phyloP scores from a whole-genome alignment of 2,797 vertebrate species.

The Novumbra hubbsi region DNA sequence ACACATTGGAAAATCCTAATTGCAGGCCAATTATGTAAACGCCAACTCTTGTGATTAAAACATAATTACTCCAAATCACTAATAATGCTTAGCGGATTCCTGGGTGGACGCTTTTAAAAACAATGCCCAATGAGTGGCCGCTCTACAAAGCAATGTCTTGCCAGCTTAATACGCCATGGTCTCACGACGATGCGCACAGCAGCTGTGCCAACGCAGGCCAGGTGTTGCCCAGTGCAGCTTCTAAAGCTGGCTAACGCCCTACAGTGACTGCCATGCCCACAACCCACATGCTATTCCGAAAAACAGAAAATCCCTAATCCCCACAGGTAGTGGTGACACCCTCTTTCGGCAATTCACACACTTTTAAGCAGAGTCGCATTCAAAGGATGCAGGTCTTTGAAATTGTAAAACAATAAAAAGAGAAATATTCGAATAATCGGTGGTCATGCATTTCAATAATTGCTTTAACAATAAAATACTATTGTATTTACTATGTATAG shows the following conservation, averaged over 20 bases:
- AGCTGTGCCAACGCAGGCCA: conserved; percentile 38
- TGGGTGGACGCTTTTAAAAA: conserved; percentile 29
- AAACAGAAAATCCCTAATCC: conserved; percentile 22
- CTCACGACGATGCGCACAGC: conserved; percentile 24
- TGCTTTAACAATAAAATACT: too few relatives aligned
- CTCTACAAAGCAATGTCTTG: conserved; percentile 33
- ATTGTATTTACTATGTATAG: too few relatives aligned
- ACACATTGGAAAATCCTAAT: conserved; percentile 28
- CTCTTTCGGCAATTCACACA: too few relatives aligned
- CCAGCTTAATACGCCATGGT: conserved; percentile 39
- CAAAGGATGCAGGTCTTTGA: too few relatives aligned
- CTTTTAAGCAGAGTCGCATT: too few relatives aligned
- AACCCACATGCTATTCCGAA: conserved; percentile 7
- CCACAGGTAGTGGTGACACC: not conserved
- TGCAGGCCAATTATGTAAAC: conserved; percentile 34
- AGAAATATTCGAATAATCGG: too few relatives aligned
- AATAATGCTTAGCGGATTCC: conserved; percentile 29
- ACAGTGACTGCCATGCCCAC: conserved; percentile 26
- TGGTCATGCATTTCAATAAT: too few relatives aligned
- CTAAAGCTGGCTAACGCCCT: conserved; percentile 28
- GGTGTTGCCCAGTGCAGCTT: conserved; percentile 40
- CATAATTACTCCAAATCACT: conserved; percentile 51
- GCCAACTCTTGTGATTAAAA: conserved; percentile 41
- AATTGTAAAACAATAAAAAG: too few relatives aligned
- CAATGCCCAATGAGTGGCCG: conserved; percentile 35